phyloP scores from a whole-genome alignment of 2,113 vertebrate species.

The Jacana jacana region DNA sequence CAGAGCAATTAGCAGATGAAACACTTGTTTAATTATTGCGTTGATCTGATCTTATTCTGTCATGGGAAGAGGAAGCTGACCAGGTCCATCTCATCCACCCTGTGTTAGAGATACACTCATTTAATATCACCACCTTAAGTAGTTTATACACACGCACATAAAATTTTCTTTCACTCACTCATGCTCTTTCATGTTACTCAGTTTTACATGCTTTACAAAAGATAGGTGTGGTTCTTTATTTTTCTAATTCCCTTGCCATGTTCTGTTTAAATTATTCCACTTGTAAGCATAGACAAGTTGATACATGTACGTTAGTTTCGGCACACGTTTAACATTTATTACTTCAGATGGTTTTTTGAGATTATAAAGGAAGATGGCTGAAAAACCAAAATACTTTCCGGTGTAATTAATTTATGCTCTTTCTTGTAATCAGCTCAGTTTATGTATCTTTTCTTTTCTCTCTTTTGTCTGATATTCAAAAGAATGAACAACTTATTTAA shows the following conservation, averaged over 20 bases:
- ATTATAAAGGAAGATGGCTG: slow-evolving; percentile 14
- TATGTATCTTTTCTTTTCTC: background rate
- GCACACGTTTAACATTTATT: slow-evolving; percentile 33
- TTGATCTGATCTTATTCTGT: slow-evolving; percentile 7
- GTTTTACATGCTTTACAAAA: slow-evolving; percentile 32
- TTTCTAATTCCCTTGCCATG: slow-evolving; percentile 24
- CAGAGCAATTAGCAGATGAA: slow-evolving; percentile 44
- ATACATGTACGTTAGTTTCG: background rate
- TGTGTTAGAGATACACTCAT: background rate
- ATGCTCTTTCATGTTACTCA: slow-evolving; percentile 34
- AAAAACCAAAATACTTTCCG: background rate
- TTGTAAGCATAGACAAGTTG: slow-evolving; percentile 25
- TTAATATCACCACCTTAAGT: slow-evolving; percentile 36
- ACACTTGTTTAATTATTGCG: background rate
- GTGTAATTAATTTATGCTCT: slow-evolving; percentile 9
- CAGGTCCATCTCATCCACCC: background rate
- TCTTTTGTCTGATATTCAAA: slow-evolving; percentile 1
- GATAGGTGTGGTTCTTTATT: slow-evolving; percentile 48
- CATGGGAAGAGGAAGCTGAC: slow-evolving; percentile 44
- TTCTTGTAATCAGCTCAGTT: slow-evolving; percentile 23
- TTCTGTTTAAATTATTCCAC: slow-evolving; percentile 33
- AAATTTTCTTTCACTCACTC: slow-evolving; percentile 39
- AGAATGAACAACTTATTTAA: background rate
- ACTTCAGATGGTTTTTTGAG: slow-evolving; percentile 22
- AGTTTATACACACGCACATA: slow-evolving; percentile 14